Conservation (phyloP, 37 sponge, comb jelly and placozoan genomes). For the Aphrocallistes beatrix region DNA sequence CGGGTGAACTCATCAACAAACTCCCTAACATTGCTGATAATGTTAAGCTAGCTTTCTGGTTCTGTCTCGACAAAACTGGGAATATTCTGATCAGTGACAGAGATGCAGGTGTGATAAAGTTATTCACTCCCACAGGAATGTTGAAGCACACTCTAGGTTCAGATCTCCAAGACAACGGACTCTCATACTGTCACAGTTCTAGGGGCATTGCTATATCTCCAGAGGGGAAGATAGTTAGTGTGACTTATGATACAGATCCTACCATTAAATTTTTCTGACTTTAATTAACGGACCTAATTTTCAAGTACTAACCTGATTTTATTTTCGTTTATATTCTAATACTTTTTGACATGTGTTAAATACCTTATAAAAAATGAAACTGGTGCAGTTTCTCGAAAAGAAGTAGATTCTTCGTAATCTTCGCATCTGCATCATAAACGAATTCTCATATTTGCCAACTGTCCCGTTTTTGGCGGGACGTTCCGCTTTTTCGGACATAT, state of each 20-base stretch:
- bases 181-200: background rate
- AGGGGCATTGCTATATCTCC: background rate
- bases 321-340: too few relatives aligned
- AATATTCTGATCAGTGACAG: background rate
- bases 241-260: background rate
- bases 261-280: too few relatives aligned
- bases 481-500: too few relatives aligned
- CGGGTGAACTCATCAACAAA: background rate
- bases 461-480: too few relatives aligned
- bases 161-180: background rate
- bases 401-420: too few relatives aligned
- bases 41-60: background rate
- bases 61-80: background rate
- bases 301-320: too few relatives aligned
- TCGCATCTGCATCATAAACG: too few relatives aligned
- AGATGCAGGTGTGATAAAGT: background rate
- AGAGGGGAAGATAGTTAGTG: background rate
- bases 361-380: too few relatives aligned
- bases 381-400: too few relatives aligned
- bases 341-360: too few relatives aligned
- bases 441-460: too few relatives aligned
- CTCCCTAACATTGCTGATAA: background rate
- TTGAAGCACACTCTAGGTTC: background rate
- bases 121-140: background rate
- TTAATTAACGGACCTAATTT: too few relatives aligned